phyloP scores from a whole-genome alignment of 2,113 vertebrate genomes.

The Cygnus atratus region DNA sequence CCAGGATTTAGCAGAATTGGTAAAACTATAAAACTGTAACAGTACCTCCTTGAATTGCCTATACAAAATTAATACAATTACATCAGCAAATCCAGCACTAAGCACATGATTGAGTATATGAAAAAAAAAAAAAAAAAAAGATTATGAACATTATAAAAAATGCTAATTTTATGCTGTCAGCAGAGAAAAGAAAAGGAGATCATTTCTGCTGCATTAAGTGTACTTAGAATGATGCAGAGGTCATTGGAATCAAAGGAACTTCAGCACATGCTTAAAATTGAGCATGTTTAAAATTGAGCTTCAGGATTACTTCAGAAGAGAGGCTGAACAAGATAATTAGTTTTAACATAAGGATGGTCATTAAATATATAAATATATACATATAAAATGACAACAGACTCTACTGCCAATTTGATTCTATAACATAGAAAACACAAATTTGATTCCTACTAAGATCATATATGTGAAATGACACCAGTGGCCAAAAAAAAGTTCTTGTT shows the following conservation, averaged over 20 bases:
- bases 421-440: not conserved
- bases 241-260: not conserved
- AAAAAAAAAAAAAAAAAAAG: not conserved
- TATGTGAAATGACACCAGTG: not conserved
- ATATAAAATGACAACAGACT: not conserved
- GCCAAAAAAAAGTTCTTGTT: not conserved
- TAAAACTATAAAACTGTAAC: not conserved
- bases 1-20: not conserved
- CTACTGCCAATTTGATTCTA: not conserved
- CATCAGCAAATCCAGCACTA: not conserved
- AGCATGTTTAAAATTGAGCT: not conserved
- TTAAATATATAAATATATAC: not conserved
- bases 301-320: not conserved
- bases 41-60: not conserved
- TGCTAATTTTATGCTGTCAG: not conserved
- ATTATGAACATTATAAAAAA: not conserved
- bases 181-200: not conserved
- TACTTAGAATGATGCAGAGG: not conserved
- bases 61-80: not conserved
- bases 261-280: not conserved
- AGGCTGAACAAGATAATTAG: not conserved
- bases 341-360: not conserved
- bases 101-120: not conserved
- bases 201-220: not conserved
- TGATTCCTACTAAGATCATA: not conserved